Percentiles rank a stretch among this genome's conserved stretches.
phyloP scores from a whole-genome alignment of 1,140 invertebrate species.

The Berghia stephanieae region DNA sequence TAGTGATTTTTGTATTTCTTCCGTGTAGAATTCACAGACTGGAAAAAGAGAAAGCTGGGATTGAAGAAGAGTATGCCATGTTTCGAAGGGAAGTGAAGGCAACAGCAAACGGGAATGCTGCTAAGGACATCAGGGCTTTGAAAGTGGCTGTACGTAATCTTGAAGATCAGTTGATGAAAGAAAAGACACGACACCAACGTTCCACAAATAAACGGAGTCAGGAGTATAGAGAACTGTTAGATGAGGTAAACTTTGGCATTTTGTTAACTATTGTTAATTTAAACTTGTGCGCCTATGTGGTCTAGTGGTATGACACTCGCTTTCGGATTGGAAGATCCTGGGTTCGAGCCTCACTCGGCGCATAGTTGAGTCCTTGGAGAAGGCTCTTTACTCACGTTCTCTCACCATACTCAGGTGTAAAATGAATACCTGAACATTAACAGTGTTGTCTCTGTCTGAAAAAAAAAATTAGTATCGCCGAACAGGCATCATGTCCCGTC shows the following conservation, averaged over 20 bases:
- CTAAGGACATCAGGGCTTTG: conserved; percentile 59
- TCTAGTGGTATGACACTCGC: too few relatives aligned
- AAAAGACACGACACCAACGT: conserved; percentile 61
- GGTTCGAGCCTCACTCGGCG: too few relatives aligned
- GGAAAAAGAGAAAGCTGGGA: conserved; percentile 58
- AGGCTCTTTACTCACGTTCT: too few relatives aligned
- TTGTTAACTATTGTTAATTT: too few relatives aligned
- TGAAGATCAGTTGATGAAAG: conserved; percentile 64
- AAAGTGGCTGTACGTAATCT: conserved; percentile 59
- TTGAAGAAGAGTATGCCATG: conserved; percentile 59
- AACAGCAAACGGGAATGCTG: conserved; percentile 49
- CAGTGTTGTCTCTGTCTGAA: too few relatives aligned
- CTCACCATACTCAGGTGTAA: too few relatives aligned
- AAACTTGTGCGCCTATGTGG: too few relatives aligned
- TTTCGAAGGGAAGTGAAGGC: conserved; percentile 56
- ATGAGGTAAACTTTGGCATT: conserved; percentile 64
- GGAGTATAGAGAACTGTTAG: conserved; percentile 59
- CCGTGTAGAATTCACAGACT: conserved; percentile 49
- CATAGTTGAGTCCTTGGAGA: too few relatives aligned
- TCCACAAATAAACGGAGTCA: conserved; percentile 54
- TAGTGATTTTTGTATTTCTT: background rate
- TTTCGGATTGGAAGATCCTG: too few relatives aligned
- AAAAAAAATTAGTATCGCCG: too few relatives aligned
- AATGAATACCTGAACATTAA: too few relatives aligned
- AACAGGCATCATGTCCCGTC: too few relatives aligned